phyloP scores from a whole-genome alignment of 2,113 vertebrate genomes.

The Notechis scutatus region DNA sequence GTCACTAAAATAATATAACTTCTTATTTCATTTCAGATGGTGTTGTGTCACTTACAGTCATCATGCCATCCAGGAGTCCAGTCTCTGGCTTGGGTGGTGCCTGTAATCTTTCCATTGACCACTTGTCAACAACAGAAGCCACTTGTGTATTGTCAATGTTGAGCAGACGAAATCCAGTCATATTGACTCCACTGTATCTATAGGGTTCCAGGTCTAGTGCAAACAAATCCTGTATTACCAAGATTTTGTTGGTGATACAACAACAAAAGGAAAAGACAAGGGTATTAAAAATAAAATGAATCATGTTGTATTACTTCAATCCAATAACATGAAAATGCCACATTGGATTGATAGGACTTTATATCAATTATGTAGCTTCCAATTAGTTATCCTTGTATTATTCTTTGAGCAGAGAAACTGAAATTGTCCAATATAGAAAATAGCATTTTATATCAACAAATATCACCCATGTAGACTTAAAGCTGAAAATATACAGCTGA shows the following conservation, averaged over 20 bases:
- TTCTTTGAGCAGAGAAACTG: neutral
- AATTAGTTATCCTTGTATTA: neutral
- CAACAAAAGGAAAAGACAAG: neutral
- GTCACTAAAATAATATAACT: neutral
- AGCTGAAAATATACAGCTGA: neutral
- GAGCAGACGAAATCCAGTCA: conserved; percentile 94
- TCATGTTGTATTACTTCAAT: neutral
- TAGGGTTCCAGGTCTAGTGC: conserved; percentile 94
- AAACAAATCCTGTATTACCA: conserved; percentile 83
- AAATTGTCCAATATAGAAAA: neutral
- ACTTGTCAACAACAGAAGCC: conserved; percentile 86
- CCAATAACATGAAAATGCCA: neutral
- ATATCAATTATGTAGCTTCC: neutral
- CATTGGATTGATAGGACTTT: neutral
- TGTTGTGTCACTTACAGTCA: conserved; percentile 80
- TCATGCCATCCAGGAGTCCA: conserved; percentile 88
- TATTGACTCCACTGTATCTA: conserved; percentile 95
- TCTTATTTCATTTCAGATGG: neutral
- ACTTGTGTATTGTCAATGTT: conserved; percentile 85
- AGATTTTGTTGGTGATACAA: neutral
- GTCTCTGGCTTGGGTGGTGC: conserved; percentile 82
- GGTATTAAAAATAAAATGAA: neutral
- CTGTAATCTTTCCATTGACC: conserved; percentile 94
- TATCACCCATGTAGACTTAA: neutral
- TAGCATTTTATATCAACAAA: neutral